A percentile compares a stretch with the other conserved stretches of the same genome.
These are phyloP conservation scores for Rosalia funebris DNA, from an alignment of 2,888 invertebrate genomes.

Conservation along the genomic window DNA sequence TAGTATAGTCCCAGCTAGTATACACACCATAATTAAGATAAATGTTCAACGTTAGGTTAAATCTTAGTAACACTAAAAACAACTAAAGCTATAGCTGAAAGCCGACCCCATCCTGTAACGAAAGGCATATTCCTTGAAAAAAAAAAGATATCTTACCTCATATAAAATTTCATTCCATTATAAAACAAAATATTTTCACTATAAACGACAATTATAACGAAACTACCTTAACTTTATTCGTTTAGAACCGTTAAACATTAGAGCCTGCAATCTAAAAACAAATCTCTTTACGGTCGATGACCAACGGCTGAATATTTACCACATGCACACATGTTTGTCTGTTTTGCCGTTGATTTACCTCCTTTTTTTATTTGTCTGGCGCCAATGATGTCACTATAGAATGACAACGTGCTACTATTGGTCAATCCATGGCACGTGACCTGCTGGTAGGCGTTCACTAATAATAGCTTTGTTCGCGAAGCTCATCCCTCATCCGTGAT, in stretches of 20 bases:
- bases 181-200: neutral
- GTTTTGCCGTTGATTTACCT: conserved; percentile 24
- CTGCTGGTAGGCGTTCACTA: neutral
- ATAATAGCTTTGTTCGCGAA: no score
- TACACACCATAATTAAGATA: no score
- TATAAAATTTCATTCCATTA: neutral
- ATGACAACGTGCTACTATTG: neutral
- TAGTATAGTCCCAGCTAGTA: no score
- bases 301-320: conserved; percentile 13
- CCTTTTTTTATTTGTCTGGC: conserved; percentile 35
- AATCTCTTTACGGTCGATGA: conserved; percentile 9
- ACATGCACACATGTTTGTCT: conserved; percentile 9
- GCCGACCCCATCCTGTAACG: no score
- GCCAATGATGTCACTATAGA: conserved; percentile 34
- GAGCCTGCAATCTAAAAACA: neutral
- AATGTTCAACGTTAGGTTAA: no score
- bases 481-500: no score
- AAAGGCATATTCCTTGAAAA: no score
- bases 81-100: no score
- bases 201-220: neutral
- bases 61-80: no score
- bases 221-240: neutral
- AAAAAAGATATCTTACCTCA: conserved; percentile 2
- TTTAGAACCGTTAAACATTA: conserved; percentile 4
- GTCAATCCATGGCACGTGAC: neutral